Percentiles rank a stretch among this genome's conserved stretches.
Evolutionary conservation across 92 coral and sea anemone genomes (phyloP).

Genomic region (Phenganax stokvisi): DNA sequence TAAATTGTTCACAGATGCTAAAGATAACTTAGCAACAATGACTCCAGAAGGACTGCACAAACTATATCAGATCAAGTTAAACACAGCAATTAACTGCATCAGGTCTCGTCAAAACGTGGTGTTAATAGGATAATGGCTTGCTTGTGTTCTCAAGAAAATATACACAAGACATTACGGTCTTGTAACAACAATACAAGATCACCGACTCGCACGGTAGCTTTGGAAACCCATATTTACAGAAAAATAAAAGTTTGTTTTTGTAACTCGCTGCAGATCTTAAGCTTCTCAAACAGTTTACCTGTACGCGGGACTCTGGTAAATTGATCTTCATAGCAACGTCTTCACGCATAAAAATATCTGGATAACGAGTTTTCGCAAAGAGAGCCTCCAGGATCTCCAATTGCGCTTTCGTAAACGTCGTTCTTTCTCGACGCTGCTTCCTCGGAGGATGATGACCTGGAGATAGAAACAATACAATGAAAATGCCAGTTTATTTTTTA

Average conservation of each 20-base stretch:
- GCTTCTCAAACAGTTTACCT: conserved; percentile 45
- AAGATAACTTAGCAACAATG: no score
- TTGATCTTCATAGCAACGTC: conserved; percentile 93
- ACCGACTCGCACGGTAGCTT: no score
- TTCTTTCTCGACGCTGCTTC: conserved; percentile 92
- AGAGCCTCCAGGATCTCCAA: conserved; percentile 90
- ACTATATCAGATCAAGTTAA: no score
- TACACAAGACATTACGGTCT: background rate
- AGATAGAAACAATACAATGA: background rate
- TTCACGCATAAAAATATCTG: conserved; percentile 98
- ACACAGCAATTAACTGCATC: background rate
- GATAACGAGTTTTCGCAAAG: conserved; percentile 89
- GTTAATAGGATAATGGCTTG: conserved; percentile 10
- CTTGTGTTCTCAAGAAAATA: background rate
- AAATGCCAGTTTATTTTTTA: no score
- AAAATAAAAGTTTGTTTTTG: background rate
- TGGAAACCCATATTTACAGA: no score
- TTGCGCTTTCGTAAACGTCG: conserved; percentile 95
- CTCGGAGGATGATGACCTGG: conserved; percentile 76
- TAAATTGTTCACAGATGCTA: no score
- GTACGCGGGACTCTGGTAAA: conserved; percentile 97
- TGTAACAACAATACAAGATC: no score
- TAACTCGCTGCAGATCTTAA: background rate
- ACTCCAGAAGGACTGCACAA: no score
- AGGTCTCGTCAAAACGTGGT: background rate